Evolutionary conservation across 2,888 invertebrate species (phyloP), one percentile per base, ranked within the genome.

Genomic region (Odontocerum albicorne): DNA sequence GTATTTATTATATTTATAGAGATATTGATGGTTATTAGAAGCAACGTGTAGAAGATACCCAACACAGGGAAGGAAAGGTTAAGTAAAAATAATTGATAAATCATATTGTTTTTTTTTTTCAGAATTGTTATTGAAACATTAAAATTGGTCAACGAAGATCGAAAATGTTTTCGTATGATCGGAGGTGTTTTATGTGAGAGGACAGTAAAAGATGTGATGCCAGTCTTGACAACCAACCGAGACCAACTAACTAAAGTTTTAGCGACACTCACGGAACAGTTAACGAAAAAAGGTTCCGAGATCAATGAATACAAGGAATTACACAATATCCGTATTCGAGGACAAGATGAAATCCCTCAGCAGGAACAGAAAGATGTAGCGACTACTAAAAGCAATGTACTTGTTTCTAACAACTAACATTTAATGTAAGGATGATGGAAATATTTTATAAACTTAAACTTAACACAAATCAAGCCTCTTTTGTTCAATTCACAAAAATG

Each of bases 101-200:
- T 8, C 20, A n/a, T 38, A 20, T 44, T 43, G 16, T n/a, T 22
- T 33, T 35, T 56, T 61, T 52, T 60, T 73, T 79, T 39, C 72
- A 97, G 96, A 72, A 87, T 96, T 71, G 97, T 98, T 53, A 90
- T 96, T 64, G 96, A 96, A 66, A 94, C 96, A 10, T 77, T 98
- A 58, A 87, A 90, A 69, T 87, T 87, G 55, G 90, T 95, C 16
- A 91, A 92, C 67, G 84, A 83, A 10, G 83, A 84, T 47, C 84
- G 96, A 63, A 93, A 90, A 71, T 97, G 97, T 72, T 97, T 90
- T 72, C 85, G 96, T 66, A 85, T 96, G 80, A 87, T 97, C 61
- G 96, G 96, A 49, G 96, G 96, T 19, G 90, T 97, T 53, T 77
- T 97, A 49, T 92, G 94, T 61, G 96, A 97, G 74, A 82, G 92